A percentile compares a stretch with the other conserved stretches of the same genome.
These are phyloP conservation scores for Ptilorrhoa leucosticta DNA, from an alignment of 2,113 vertebrate species.

Conservation along the genomic window DNA sequence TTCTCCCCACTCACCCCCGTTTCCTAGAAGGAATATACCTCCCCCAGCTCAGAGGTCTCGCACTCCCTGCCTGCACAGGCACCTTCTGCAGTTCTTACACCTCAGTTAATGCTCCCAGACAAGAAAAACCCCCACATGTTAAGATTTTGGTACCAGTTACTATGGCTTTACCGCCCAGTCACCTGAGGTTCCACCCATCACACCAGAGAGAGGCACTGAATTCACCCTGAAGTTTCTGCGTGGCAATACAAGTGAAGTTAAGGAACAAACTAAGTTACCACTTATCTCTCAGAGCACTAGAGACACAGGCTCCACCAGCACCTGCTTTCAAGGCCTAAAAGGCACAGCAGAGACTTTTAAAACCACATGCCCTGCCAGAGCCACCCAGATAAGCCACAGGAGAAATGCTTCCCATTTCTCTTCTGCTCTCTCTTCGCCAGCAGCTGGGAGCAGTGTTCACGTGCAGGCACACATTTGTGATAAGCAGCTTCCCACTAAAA, in stretches of 20 bases:
- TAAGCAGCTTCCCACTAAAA: rapidly evolving
- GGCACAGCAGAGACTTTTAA: neutral
- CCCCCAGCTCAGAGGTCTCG: neutral
- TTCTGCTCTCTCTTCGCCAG: neutral
- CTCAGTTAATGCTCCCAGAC: rapidly evolving
- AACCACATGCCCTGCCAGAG: neutral
- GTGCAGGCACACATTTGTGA: rapidly evolving
- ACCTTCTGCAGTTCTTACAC: neutral
- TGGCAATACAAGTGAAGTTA: rapidly evolving
- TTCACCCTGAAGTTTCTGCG: neutral
- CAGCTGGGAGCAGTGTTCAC: neutral
- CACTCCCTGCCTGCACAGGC: neutral
- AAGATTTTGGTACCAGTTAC: neutral
- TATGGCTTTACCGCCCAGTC: neutral
- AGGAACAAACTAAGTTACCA: neutral
- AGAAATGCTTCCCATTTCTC: neutral
- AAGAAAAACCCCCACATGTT: no score
- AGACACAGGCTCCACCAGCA: neutral
- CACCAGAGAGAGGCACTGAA: neutral
- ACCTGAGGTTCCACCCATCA: neutral
- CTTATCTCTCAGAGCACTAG: rapidly evolving
- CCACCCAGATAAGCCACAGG: neutral
- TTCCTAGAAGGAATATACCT: neutral
- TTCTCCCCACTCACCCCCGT: neutral
- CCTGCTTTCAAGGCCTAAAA: neutral